These are phyloP conservation scores for Clistopyga incitator DNA, from an alignment of 2,888 invertebrate genomes.

Conservation along the genomic window DNA sequence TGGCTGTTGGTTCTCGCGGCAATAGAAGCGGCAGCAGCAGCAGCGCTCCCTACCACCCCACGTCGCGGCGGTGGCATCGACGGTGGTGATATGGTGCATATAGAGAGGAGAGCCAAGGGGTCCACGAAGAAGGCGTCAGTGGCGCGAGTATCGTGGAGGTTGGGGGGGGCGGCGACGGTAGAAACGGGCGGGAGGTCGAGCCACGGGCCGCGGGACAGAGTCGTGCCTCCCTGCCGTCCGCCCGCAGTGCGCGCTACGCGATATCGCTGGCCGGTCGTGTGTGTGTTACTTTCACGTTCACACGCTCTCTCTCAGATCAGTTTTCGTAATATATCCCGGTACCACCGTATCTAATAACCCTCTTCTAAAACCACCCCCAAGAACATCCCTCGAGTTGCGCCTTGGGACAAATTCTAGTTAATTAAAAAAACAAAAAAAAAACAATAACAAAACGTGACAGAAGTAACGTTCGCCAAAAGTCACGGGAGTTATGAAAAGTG, in stretches of 20 bases:
- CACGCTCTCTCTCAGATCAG: constrained; percentile 62
- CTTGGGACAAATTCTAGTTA: constrained; percentile 10
- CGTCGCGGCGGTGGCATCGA: constrained; percentile 32
- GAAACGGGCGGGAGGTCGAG: constrained; percentile 66
- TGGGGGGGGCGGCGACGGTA: constrained; percentile 18
- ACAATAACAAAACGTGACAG: background rate
- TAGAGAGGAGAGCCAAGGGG: constrained; percentile 11
- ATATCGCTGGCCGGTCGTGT: constrained; percentile 82
- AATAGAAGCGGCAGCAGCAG: constrained; percentile 12
- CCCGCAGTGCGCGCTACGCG: constrained; percentile 83
- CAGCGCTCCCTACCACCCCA: constrained; percentile 45
- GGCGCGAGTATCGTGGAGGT: constrained; percentile 63
- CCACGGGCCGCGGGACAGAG: constrained; percentile 77
- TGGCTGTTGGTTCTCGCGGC: background rate
- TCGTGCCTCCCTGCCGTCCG: constrained; percentile 77
- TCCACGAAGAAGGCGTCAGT: constrained; percentile 44
- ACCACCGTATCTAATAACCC: constrained; percentile 33
- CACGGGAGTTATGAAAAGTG: background rate
- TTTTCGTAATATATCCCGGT: constrained; percentile 47
- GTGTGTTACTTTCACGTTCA: constrained; percentile 78
- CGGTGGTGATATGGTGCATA: constrained; percentile 55
- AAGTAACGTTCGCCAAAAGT: background rate
- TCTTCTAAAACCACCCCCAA: background rate
- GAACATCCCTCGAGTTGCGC: background rate
- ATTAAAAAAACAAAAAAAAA: background rate